Evolutionary conservation across 1,140 invertebrate species (phyloP).

Genomic region (Pseudachorutes palmiensis): DNA sequence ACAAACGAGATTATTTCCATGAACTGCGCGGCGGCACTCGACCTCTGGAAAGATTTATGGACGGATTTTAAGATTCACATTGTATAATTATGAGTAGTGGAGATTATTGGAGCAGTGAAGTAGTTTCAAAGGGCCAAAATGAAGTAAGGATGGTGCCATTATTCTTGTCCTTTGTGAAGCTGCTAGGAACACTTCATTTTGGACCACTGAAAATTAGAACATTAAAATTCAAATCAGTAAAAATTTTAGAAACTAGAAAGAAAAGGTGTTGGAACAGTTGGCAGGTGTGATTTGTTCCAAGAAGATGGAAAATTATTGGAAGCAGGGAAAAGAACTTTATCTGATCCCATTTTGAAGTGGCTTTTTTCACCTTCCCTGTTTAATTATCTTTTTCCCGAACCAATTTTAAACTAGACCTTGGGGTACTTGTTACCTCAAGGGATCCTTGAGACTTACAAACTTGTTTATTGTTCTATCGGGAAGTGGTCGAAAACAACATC

Average conservation of each 20-base stretch:
- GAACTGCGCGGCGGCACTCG: background rate
- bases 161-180: too few species aligned
- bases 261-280: constrained; percentile 28
- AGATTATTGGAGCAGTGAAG: background rate
- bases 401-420: background rate
- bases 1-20: constrained; percentile 1
- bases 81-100: background rate
- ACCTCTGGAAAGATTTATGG: background rate
- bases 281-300: constrained; percentile 35
- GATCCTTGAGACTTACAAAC: background rate
- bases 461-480: constrained; percentile 8
- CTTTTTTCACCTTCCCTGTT: background rate
- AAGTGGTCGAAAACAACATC: background rate
- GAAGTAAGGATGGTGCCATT: background rate
- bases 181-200: too few species aligned
- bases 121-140: background rate
- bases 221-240: too few species aligned
- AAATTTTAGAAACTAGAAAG: too few species aligned
- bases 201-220: too few species aligned
- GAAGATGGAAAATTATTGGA: background rate
- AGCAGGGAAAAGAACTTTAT: background rate
- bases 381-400: constrained; percentile 10
- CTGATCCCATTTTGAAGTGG: background rate
- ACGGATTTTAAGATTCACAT: background rate
- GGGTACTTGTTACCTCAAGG: background rate